phyloP scores from a whole-genome alignment of 2,113 vertebrate genomes.

The Oncorhynchus kisutch region DNA sequence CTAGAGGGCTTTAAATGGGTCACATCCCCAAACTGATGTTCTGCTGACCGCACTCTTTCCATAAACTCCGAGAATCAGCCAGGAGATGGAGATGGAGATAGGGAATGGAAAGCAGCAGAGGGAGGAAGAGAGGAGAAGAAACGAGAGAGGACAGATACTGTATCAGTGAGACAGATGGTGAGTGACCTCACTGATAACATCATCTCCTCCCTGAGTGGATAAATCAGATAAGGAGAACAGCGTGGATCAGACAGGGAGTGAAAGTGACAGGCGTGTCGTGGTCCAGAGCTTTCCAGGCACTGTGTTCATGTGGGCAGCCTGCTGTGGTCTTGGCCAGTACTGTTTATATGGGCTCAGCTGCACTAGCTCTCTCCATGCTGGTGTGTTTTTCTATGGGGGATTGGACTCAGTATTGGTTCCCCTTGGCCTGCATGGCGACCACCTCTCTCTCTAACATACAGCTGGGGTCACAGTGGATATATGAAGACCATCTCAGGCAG shows the following conservation, averaged over 20 bases:
- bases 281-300: neutral
- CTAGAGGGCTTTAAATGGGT: too few relatives aligned
- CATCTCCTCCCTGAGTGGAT: neutral
- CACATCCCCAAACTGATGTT: neutral
- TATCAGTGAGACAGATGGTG: neutral
- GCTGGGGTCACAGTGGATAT: neutral
- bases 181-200: constrained; percentile 2
- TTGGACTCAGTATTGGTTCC: constrained; percentile 28
- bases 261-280: constrained; percentile 47
- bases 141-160: neutral
- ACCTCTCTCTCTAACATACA: neutral
- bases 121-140: neutral
- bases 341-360: constrained; percentile 33
- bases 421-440: constrained; percentile 56
- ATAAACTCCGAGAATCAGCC: neutral
- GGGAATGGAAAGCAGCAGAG: neutral
- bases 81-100: neutral
- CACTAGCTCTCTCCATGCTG: constrained; percentile 35
- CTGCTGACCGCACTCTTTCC: neutral
- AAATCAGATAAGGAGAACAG: constrained; percentile 41
- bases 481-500: too few relatives aligned
- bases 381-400: constrained; percentile 25
- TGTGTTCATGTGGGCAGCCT: constrained; percentile 10
- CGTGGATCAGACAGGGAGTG: constrained; percentile 8
- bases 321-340: neutral